A percentile compares a stretch with the other conserved stretches of the same genome.
Evolutionary conservation across 2,113 vertebrate species (phyloP).

Genomic region (Bufo bufo): DNA sequence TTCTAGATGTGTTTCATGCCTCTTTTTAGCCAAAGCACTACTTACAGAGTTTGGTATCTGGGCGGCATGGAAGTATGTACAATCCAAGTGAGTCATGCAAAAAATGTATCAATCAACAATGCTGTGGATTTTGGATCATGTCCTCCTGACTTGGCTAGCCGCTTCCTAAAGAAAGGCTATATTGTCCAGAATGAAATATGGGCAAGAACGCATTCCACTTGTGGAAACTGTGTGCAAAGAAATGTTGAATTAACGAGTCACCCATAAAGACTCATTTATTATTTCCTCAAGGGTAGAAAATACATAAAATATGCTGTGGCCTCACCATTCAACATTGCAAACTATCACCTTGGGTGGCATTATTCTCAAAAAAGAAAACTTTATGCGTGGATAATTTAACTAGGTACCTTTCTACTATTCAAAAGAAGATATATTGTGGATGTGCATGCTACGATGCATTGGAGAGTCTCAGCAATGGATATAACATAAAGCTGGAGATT

Average conservation of each 20-base stretch:
- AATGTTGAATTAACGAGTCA: conserved; percentile 16
- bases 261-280: conserved; percentile 33
- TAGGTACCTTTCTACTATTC: neutral
- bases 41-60: neutral
- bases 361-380: neutral
- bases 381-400: neutral
- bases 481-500: too few relatives aligned
- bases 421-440: neutral
- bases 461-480: neutral
- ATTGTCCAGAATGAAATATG: conserved; percentile 34
- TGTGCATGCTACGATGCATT: neutral
- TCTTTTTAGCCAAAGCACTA: neutral
- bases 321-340: neutral
- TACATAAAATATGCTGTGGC: conserved; percentile 1
- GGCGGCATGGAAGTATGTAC: neutral
- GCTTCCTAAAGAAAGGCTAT: conserved; percentile 21
- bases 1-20: neutral
- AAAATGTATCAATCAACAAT: conserved; percentile 32
- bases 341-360: conserved; percentile 12
- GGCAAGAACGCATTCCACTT: conserved; percentile 37
- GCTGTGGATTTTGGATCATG: conserved; percentile 39
- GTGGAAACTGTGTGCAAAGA: conserved; percentile 44
- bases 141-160: neutral
- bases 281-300: conserved; percentile 8
- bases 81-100: conserved; percentile 19